A percentile compares a stretch with the other conserved stretches of the same genome.
phyloP scores from a whole-genome alignment of 2,888 invertebrate species.

The Agrilus biguttatus region DNA sequence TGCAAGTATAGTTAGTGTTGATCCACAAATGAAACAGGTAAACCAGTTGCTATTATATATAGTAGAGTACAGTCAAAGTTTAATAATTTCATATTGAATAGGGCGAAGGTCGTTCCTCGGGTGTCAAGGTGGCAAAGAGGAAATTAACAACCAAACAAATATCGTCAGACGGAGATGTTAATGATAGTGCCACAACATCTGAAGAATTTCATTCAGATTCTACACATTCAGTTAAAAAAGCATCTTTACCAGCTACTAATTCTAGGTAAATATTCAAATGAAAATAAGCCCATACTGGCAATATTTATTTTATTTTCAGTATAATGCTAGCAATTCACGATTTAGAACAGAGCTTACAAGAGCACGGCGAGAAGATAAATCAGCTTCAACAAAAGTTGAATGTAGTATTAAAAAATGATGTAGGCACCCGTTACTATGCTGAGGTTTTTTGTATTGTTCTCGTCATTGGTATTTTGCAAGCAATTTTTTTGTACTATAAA shows the following conservation, averaged over 20 bases:
- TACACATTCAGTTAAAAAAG: conserved; percentile 24
- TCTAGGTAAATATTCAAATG: conserved; percentile 14
- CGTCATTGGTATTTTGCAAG: conserved; percentile 18
- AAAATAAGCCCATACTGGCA: background rate
- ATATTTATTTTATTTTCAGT: conserved; percentile 14
- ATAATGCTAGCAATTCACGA: conserved; percentile 23
- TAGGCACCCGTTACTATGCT: conserved; percentile 7
- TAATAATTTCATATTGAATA: conserved; percentile 27
- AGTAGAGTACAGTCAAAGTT: background rate
- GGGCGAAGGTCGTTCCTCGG: conserved; percentile 37
- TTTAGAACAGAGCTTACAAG: conserved; percentile 21
- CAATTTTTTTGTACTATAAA: conserved; percentile 30
- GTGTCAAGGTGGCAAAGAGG: conserved; percentile 35
- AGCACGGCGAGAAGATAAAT: conserved; percentile 22
- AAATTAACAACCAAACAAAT: conserved; percentile 36
- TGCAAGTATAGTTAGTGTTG: conserved; percentile 53
- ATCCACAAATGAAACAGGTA: conserved; percentile 27
- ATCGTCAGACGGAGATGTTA: conserved; percentile 37
- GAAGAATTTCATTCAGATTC: conserved; percentile 30
- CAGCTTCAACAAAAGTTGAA: conserved; percentile 20
- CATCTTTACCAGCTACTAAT: conserved; percentile 17
- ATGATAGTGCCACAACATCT: conserved; percentile 28
- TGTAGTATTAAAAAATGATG: conserved; percentile 14
- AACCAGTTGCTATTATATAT: no score
- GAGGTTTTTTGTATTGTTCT: conserved; percentile 18